Evolutionary conservation across 2,797 vertebrate species (phyloP).

Genomic region (Pipistrellus pygmaeus): DNA sequence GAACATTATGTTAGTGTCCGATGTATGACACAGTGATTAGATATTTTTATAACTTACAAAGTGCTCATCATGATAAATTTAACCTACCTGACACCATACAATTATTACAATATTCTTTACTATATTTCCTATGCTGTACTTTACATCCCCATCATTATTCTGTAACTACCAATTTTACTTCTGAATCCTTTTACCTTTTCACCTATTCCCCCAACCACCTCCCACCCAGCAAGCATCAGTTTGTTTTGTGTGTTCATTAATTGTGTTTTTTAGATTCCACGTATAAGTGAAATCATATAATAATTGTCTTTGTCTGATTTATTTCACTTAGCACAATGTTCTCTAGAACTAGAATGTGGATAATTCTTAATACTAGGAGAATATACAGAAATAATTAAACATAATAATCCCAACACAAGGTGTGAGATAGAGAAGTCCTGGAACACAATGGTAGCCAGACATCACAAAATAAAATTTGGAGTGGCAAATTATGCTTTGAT

Average conservation of each 20-base stretch:
- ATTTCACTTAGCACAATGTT: not conserved
- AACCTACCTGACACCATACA: not conserved
- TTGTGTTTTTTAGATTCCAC: not conserved
- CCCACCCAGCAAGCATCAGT: not conserved
- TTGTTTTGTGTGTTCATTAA: not conserved
- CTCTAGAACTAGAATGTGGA: not conserved
- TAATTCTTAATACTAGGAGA: not conserved
- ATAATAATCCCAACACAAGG: not conserved
- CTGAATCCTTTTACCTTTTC: not conserved
- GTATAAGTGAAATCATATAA: not conserved
- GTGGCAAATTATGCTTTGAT: not conserved
- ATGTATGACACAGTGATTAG: not conserved
- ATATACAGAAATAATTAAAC: not conserved
- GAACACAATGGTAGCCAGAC: not conserved
- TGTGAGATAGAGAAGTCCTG: not conserved
- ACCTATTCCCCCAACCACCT: not conserved
- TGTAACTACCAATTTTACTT: not conserved
- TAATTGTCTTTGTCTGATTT: not conserved
- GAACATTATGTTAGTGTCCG: not conserved
- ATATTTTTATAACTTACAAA: not conserved
- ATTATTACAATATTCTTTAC: not conserved
- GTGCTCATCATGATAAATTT: not conserved
- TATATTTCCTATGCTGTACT: not conserved
- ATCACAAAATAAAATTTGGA: constrained; percentile 15
- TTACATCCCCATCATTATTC: not conserved